Base-by-base conservation (phyloP, 2,888 invertebrate species). In the Pherbina coryleti region DNA sequence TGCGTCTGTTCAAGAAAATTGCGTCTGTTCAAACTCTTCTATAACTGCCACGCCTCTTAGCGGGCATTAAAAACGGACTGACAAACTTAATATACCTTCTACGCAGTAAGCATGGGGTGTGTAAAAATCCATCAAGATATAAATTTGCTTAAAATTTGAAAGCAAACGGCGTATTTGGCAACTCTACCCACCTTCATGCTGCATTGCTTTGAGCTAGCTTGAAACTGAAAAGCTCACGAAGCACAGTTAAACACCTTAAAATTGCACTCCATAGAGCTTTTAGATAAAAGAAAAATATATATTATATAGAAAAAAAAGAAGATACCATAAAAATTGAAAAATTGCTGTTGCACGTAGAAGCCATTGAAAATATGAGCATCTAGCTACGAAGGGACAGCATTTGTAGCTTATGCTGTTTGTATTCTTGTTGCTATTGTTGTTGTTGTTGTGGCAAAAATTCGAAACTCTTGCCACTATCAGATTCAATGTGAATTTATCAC, bases 241-340 rank as follows among this genome's bases (percentile, higher is more conserved):
- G 1, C 44, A 49, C 69, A 49, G 69, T 44, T 69, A 69, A 69
- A 69, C 44, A 69, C 69, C 69, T 44, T 49, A 44, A 69, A 69
- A 69, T 44, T 44, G 44, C 44, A 19, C 64, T 66, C 64, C 14
- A n/a, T n/a, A 66, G 64, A 14, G 31, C 8, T 37, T 34, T 66
- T 34, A 31, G 25, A 19, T 66, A 55, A 4, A 19, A 55, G n/a
- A n/a, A 55, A 62, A 44, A 44, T 37, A 44, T 37, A 37, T 8
- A 44, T 7, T 11, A 44, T 2, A 44, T 1, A 44, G 14, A 14
- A 11, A 1, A 44, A 7, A 11, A 44, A 44, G 14, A 14, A 44
- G 14, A 44, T 44, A 44, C 44, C 44, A 44, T 64, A 28, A 25
- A 55, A 64, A 64, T 64, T 25, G 64, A 64, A 31, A 64, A 31